phyloP scores from a whole-genome alignment of 2,797 vertebrate genomes.

The Mycteria americana region DNA sequence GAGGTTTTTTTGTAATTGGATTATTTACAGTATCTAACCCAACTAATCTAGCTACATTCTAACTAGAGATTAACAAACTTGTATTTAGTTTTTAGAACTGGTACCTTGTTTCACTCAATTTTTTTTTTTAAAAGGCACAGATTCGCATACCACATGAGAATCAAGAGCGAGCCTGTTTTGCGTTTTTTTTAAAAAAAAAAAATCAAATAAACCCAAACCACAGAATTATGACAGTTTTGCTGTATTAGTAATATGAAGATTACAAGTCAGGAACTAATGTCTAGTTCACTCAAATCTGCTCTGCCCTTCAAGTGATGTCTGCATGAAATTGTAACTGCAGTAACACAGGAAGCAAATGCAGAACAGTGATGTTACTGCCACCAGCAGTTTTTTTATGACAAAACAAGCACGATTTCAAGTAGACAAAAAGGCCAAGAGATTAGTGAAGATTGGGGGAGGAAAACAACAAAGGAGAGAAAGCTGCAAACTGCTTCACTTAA shows the following conservation, averaged over 20 bases:
- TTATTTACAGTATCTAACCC: not conserved
- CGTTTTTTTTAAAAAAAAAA: not conserved
- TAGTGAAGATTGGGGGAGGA: not conserved
- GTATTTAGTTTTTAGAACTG: not conserved
- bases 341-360: not conserved
- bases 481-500: not conserved
- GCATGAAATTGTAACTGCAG: not conserved
- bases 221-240: not conserved
- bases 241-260: not conserved
- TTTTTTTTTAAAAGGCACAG: not conserved
- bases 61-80: not conserved
- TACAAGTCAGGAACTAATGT: not conserved
- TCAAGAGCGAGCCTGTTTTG: not conserved
- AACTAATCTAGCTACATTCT: not conserved
- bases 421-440: conserved; percentile 1
- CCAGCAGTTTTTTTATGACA: not conserved
- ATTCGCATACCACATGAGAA: not conserved
- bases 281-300: not conserved
- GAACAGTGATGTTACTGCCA: not conserved
- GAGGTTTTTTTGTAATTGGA: not conserved
- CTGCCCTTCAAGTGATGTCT: not conserved
- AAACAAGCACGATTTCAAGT: not conserved
- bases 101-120: not conserved
- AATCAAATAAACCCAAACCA: not conserved
- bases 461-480: not conserved